Evolutionary conservation across 2,888 invertebrate genomes (phyloP), one percentile per base, ranked within the genome.

Genomic region (Smittia sp.): DNA sequence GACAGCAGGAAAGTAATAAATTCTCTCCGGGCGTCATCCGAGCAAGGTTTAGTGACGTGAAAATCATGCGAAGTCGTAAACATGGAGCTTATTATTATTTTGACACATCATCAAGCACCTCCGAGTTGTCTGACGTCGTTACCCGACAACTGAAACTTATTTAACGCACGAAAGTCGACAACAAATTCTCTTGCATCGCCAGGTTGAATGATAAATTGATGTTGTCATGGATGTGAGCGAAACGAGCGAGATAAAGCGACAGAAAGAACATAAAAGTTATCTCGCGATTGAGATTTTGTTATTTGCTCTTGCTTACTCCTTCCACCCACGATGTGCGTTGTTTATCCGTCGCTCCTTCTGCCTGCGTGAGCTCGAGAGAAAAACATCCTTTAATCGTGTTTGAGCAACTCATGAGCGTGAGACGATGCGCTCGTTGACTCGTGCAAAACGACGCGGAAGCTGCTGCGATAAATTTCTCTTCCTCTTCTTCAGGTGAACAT

Each of bases 51-150:
- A 11, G 11, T 46, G 46, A n/a, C n/a, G 46, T 46, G 32, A 3
- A 32, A 32, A 6, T 32, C 32, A 32, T 32, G 46, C 46, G 20
- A 66, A 66, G 66, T 18, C 20, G 38, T 66, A 66, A 46, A 46
- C 46, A 46, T 3, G 24, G 41, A 67, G 67, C 67, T 67, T 67
- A 67, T 67, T 67, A 67, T 67, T 67, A 67, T 67, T 67, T 41
- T 41, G 67, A 67, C 67, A 67, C 67, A 41, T 41, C 13, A n/a
- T n/a, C 11, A n/a, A 3, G 3, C 2, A n/a, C 11, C 6, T 7
- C 11, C n/a, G 11, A 11, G 46, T 46, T 11, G n/a, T n/a, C n/a
- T 46, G 46, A 46, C n/a, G 15, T 32, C 32, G 32, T 32, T 32
- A 32, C 32, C 9, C 32, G 32, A 9, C 3, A 32, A 6, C 32